Base-by-base conservation (phyloP, 2,113 vertebrate species). In the Pogonocichla stellata region DNA sequence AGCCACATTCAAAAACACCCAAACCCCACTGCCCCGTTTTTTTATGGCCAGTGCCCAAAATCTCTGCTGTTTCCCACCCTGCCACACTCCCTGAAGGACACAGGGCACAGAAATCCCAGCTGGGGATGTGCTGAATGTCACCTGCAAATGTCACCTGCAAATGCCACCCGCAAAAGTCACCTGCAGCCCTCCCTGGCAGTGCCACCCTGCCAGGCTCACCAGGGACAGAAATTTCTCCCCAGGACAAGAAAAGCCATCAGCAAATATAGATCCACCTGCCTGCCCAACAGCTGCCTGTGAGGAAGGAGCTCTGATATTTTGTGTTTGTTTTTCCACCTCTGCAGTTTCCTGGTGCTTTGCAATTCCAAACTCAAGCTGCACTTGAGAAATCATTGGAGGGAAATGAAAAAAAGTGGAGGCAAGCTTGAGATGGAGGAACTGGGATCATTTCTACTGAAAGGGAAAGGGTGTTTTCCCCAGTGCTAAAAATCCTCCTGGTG, bases 301-400 rank as follows among this genome's bases (percentile, higher is more conserved):
- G 48, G 61, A 67, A 95, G 66, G 51, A 20, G 22, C 47, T n/a
- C 10, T 6, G 19, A 5, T 29, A 3, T 26, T 48, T 17, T 19
- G 4, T 73, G 61, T 90, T 93, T 92, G 16, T 33, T 82, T 83
- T 88, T n/a, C 88, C 89, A 84, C 14, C 77, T 7, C 38, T 0
- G 25, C 22, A 40, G 18, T 2, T n/a, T 34, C 53, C 62, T 20
- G 53, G n/a, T 3, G 64, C 66, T 82, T 7, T 13, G 58, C 43
- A 18, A 7, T 0, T 2, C 29, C 57, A 14, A 0, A 1, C 17
- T 24, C 47, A 9, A 56, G 36, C 29, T 47, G 58, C 58, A 1
- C 16, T 34, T 29, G 42, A 48, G 72, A 66, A 80, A 24, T 1
- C 15, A 0, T 1, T 3, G 10, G 64, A 22, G 56, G 22, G 9